phyloP scores from a whole-genome alignment of 2,797 vertebrate species.

The Coilia nasus region DNA sequence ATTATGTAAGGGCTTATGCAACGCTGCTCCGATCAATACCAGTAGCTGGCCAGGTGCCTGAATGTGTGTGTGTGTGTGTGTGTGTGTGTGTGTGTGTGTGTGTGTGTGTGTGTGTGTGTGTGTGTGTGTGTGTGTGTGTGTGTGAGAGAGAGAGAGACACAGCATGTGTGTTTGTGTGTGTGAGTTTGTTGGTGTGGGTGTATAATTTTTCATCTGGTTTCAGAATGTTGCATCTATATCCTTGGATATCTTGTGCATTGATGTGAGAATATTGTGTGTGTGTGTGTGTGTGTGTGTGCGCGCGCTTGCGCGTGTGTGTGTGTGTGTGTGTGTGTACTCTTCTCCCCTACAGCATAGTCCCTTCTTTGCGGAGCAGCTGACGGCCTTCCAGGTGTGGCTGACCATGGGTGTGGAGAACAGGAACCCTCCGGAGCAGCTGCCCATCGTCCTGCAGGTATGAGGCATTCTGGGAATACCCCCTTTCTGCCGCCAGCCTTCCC shows the following conservation, averaged over 20 bases:
- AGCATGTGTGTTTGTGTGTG: background rate
- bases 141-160: background rate
- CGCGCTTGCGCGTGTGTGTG: conserved; percentile 24
- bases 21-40: conserved; percentile 25
- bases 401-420: conserved; percentile 98
- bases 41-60: background rate
- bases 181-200: conserved; percentile 23
- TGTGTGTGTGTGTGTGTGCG: conserved; percentile 27
- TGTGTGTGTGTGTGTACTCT: conserved; percentile 8
- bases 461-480: conserved; percentile 25
- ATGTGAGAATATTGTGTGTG: background rate
- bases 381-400: conserved; percentile 96
- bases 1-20: conserved; percentile 46
- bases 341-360: conserved; percentile 87
- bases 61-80: conserved; percentile 40
- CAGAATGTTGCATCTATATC: background rate
- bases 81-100: conserved; percentile 33
- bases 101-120: conserved; percentile 34
- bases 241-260: background rate
- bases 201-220: background rate
- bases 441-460: conserved; percentile 91
- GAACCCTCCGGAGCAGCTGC: conserved; percentile 95
- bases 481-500: background rate
- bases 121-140: conserved; percentile 33
- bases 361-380: conserved; percentile 96